Conservation (phyloP, 2,113 vertebrate genomes). For the Eretmodus cyanostictus region DNA sequence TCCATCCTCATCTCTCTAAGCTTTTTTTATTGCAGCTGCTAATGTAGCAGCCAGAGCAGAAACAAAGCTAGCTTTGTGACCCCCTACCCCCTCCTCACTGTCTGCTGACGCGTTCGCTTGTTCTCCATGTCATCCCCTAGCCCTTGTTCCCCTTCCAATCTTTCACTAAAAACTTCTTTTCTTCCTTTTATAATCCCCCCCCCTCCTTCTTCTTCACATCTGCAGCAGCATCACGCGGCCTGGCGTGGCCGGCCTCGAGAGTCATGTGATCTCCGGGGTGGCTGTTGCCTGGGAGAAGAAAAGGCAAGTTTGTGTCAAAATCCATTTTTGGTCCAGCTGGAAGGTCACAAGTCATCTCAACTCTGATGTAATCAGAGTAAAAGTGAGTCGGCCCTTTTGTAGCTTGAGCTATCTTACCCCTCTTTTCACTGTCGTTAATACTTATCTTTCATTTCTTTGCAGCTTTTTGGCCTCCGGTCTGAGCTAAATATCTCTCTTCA, state of each 20-base stretch:
- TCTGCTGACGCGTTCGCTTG: conserved; percentile 67
- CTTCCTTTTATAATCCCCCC: conserved; percentile 36
- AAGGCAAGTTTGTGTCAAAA: conserved; percentile 63
- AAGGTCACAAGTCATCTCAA: conserved; percentile 55
- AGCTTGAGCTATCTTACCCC: background rate
- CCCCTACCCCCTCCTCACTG: conserved; percentile 20
- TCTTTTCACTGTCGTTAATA: background rate
- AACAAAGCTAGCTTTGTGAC: conserved; percentile 75
- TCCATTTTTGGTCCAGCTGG: conserved; percentile 49
- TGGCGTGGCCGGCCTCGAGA: conserved; percentile 20
- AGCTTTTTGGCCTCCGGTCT: conserved; percentile 8
- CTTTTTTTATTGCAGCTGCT: conserved; percentile 72
- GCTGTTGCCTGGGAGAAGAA: conserved; percentile 50
- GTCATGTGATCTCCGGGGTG: conserved; percentile 64
- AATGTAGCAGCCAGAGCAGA: conserved; percentile 65
- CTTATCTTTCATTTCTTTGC: conserved; percentile 1
- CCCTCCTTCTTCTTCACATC: conserved; percentile 52
- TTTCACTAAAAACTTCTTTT: conserved; percentile 63
- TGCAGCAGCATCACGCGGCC: conserved; percentile 69
- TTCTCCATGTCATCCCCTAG: conserved; percentile 53
- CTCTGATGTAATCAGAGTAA: conserved; percentile 44
- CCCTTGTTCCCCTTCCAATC: conserved; percentile 52
- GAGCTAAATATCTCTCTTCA: conserved; percentile 4
- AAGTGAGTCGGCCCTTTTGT: background rate
- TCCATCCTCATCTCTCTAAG: conserved; percentile 37